Evolutionary conservation across 2,797 vertebrate species (phyloP), one percentile per base, ranked within the genome.

Genomic region (Xerus rutilus): DNA sequence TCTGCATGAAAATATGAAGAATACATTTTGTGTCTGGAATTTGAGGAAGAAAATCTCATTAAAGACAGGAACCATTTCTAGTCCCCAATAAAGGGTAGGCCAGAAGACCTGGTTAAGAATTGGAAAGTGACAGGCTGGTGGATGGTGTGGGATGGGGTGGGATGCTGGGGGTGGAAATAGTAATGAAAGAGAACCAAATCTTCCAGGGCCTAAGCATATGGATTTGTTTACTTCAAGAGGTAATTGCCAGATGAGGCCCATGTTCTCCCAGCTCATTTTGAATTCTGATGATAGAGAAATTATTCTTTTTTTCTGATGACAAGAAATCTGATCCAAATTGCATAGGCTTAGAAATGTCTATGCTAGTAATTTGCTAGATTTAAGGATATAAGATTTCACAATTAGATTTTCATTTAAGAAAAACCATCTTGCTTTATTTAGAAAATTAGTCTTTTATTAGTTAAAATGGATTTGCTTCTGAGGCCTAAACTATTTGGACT

Each of bases 381-480:
- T 96, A 92, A 95, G 89, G 76, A 89, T 95, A 93, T 91, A 96
- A 86, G 90, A 92, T 96, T 97, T 96, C 88, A 93, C 88, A 96
- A 94, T 97, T 97, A 97, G 94, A 95, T 96, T 96, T 92, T 97
- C 96, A 97, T 96, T 96, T 96, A 95, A 95, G 91, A 92, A 97
- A 96, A 97, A 85, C 18, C 76, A 81, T 88, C 79, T 96, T 96
- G 92, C 93, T 97, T 96, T 97, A 96, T 97, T 97, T 96, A 98
- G 97, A 98, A 88, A 97, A 97, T 97, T 95, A 95, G 95, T 96
- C 77, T 89, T 98, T 96, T 97, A 97, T 97, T 98, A 97, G 95
- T 86, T 86, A 96, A 96, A 97, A 95, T 96, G 94, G 95, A 96
- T 97, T 97, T 97, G 85, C 92, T 97, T 95, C 94, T 96, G 95